A percentile compares a stretch with the other conserved stretches of the same genome.
Evolutionary conservation across 2,797 vertebrate species (phyloP).

Genomic region (Hoplostethus atlanticus): DNA sequence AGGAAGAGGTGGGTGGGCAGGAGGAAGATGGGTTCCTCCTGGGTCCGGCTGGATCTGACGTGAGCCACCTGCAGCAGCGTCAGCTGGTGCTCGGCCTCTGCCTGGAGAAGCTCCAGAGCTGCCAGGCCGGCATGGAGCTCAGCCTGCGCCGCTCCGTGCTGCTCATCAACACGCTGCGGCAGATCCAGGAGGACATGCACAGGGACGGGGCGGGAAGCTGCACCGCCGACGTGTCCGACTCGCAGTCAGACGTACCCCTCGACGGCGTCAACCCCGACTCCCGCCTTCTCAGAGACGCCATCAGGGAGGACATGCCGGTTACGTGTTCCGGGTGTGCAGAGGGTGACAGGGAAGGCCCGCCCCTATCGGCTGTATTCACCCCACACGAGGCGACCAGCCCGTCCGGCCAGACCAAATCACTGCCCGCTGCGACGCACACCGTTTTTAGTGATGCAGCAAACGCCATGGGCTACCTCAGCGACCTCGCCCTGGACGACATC

Average conservation of each 20-base stretch:
- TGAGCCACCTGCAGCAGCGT: slow-evolving; percentile 86
- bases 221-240: slow-evolving; percentile 55
- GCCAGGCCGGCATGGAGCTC: slow-evolving; percentile 87
- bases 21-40: slow-evolving; percentile 73
- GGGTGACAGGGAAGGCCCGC: slow-evolving; percentile 44
- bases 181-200: slow-evolving; percentile 90
- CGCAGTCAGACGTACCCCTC: slow-evolving; percentile 69
- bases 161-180: slow-evolving; percentile 90
- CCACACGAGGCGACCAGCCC: slow-evolving; percentile 66
- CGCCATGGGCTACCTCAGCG: slow-evolving; percentile 88
- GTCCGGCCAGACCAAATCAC: slow-evolving; percentile 71
- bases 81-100: slow-evolving; percentile 90
- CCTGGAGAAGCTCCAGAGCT: slow-evolving; percentile 88
- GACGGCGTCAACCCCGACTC: slow-evolving; percentile 76
- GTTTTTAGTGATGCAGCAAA: slow-evolving; percentile 87
- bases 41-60: slow-evolving; percentile 57
- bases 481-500: slow-evolving; percentile 90
- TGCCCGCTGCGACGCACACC: slow-evolving; percentile 69
- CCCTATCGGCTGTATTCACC: slow-evolving; percentile 36
- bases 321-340: slow-evolving; percentile 80
- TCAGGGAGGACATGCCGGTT: slow-evolving; percentile 47
- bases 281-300: slow-evolving; percentile 79
- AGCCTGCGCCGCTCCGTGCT: slow-evolving; percentile 90
- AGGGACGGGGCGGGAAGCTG: slow-evolving; percentile 74
- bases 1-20: slow-evolving; percentile 50